phyloP scores from a whole-genome alignment of 2,888 invertebrate species.

The Monochamus alternatus region DNA sequence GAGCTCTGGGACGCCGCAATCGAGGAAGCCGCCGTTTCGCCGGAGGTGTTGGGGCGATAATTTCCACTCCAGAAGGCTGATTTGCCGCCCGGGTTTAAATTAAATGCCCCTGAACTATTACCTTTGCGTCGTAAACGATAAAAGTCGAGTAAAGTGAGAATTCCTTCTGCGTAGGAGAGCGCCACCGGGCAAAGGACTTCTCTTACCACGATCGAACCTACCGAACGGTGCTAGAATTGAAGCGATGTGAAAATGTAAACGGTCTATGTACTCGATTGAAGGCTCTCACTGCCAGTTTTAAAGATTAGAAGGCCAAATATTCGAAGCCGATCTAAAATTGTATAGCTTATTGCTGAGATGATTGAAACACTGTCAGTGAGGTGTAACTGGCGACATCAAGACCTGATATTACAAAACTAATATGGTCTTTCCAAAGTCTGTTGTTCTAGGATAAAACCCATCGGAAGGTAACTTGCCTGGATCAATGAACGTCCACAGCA shows the following conservation, averaged over 20 bases:
- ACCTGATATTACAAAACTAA: too few species aligned
- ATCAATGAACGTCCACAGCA: too few species aligned
- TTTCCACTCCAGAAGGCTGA: not conserved
- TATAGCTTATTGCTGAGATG: too few species aligned
- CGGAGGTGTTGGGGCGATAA: not conserved
- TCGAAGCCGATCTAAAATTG: too few species aligned
- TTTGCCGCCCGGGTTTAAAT: constrained; percentile 8
- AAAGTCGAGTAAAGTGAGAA: constrained; percentile 3
- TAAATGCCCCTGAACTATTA: constrained; percentile 8
- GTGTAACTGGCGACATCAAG: too few species aligned
- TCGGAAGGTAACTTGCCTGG: too few species aligned
- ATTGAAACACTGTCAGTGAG: too few species aligned
- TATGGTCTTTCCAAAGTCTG: too few species aligned
- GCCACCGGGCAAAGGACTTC: not conserved
- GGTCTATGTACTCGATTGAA: not conserved
- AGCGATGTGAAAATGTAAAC: not conserved
- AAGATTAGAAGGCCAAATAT: too few species aligned
- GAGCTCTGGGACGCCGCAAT: not conserved
- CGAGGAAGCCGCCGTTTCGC: not conserved
- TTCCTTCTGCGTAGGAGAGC: not conserved
- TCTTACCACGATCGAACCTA: not conserved
- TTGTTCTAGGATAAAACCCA: too few species aligned
- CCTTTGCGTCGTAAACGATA: constrained; percentile 9
- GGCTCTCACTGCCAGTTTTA: too few species aligned
- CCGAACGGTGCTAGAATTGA: not conserved